A percentile compares a stretch with the other conserved stretches of the same genome.
Evolutionary conservation across 1,140 invertebrate species (phyloP).

Genomic region (Metaphire vulgaris): DNA sequence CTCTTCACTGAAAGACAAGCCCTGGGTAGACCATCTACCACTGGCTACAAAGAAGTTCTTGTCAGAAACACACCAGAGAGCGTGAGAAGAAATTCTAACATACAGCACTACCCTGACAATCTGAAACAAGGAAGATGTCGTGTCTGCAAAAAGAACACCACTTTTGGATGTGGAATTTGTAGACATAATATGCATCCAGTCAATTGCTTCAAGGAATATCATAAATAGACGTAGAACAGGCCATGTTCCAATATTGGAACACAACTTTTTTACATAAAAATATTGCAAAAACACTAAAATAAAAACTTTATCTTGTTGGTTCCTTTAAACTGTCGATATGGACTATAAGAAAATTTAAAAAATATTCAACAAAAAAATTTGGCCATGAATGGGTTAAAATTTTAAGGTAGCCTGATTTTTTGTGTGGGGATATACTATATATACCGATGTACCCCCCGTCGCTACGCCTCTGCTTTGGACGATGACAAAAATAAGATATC

Average conservation of each 20-base stretch:
- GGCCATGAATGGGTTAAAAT: no score
- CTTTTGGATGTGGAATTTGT: conserved; percentile 5
- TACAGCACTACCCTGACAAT: conserved; percentile 11
- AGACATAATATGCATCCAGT: background rate
- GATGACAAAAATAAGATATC: no score
- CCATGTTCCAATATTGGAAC: conserved; percentile 12
- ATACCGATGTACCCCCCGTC: no score
- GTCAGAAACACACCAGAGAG: background rate
- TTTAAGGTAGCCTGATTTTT: no score
- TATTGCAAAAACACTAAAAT: no score
- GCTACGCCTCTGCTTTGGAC: no score
- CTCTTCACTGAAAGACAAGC: background rate
- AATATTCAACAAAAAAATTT: no score
- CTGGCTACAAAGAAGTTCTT: background rate
- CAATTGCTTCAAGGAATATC: conserved; percentile 1
- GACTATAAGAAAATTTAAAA: background rate
- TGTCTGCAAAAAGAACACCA: conserved; percentile 9
- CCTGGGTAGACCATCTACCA: background rate
- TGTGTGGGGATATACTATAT: no score
- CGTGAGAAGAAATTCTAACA: background rate
- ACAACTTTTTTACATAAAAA: conserved; percentile 1
- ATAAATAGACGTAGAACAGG: background rate
- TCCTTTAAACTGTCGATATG: no score
- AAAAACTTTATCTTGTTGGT: no score
- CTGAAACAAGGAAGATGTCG: conserved; percentile 13